These are phyloP conservation scores for Enteromius thamalakanensis DNA, from an alignment of 2,797 vertebrate genomes.

Conservation along the genomic window DNA sequence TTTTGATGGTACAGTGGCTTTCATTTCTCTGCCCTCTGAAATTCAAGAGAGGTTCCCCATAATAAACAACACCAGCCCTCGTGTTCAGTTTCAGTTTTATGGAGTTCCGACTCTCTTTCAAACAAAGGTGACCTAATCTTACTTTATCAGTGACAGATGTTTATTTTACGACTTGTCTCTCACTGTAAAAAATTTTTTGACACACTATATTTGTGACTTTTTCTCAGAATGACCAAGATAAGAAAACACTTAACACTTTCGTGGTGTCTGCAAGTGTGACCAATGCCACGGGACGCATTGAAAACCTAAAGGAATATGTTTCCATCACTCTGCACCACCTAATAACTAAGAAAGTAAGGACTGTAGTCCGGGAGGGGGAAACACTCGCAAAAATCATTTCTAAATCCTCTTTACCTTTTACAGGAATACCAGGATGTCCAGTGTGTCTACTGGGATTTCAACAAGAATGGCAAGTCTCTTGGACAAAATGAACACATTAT, in stretches of 20 bases:
- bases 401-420: constrained; percentile 49
- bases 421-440: constrained; percentile 73
- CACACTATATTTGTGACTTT: constrained; percentile 9
- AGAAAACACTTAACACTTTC: constrained; percentile 77
- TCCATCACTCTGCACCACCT: constrained; percentile 81
- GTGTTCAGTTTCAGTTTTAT: constrained; percentile 89
- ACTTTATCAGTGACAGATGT: neutral
- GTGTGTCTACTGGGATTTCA: constrained; percentile 91
- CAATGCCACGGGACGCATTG: constrained; percentile 72
- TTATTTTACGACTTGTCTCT: neutral
- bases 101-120: constrained; percentile 79
- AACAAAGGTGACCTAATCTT: constrained; percentile 68
- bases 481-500: neutral
- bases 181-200: neutral
- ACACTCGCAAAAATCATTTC: neutral
- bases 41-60: constrained; percentile 74
- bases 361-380: neutral
- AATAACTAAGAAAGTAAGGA: constrained; percentile 73
- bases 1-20: constrained; percentile 75
- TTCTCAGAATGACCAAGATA: constrained; percentile 68
- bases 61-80: constrained; percentile 56
- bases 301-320: constrained; percentile 80
- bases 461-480: constrained; percentile 74
- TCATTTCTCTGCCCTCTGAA: constrained; percentile 82
- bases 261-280: constrained; percentile 88